A percentile compares a stretch with the other conserved stretches of the same genome.
phyloP scores from a whole-genome alignment of 2,888 invertebrate genomes.

The Cerastoderma edule region DNA sequence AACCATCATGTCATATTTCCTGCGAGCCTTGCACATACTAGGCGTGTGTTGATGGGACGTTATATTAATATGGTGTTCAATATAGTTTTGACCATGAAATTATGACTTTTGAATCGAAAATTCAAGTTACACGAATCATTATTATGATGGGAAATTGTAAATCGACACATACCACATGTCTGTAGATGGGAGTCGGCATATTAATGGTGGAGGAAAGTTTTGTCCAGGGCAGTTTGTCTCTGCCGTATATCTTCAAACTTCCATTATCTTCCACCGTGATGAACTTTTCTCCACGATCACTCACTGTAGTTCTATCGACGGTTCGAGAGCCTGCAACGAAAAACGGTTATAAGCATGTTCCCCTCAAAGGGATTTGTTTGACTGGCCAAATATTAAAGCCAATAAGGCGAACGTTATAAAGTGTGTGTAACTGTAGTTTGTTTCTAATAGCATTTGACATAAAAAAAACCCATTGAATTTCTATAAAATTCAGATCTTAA shows the following conservation, averaged over 20 bases:
- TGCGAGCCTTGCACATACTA: too few relatives aligned
- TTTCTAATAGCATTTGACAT: too few relatives aligned
- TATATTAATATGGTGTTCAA: background rate
- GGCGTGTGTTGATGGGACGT: too few relatives aligned
- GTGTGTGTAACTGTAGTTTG: too few relatives aligned
- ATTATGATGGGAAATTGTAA: background rate
- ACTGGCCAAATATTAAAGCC: background rate
- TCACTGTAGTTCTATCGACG: background rate
- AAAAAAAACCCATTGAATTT: background rate
- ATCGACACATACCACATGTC: background rate
- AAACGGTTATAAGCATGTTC: background rate
- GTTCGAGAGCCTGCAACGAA: background rate
- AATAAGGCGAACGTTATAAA: too few relatives aligned
- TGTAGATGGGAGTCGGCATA: slow-evolving; percentile 3
- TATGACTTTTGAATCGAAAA: background rate
- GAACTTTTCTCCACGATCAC: slow-evolving; percentile 40
- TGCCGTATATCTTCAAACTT: slow-evolving; percentile 41
- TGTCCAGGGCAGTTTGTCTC: slow-evolving; percentile 46
- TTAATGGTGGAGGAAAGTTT: slow-evolving; percentile 33
- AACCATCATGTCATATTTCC: too few relatives aligned
- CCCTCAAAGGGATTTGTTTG: background rate
- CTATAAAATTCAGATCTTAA: background rate
- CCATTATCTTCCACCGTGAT: slow-evolving; percentile 42
- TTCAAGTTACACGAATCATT: background rate
- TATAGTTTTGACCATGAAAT: background rate